These are phyloP conservation scores for Atrichornis clamosus DNA, from an alignment of 2,113 vertebrate genomes.

Conservation along the genomic window DNA sequence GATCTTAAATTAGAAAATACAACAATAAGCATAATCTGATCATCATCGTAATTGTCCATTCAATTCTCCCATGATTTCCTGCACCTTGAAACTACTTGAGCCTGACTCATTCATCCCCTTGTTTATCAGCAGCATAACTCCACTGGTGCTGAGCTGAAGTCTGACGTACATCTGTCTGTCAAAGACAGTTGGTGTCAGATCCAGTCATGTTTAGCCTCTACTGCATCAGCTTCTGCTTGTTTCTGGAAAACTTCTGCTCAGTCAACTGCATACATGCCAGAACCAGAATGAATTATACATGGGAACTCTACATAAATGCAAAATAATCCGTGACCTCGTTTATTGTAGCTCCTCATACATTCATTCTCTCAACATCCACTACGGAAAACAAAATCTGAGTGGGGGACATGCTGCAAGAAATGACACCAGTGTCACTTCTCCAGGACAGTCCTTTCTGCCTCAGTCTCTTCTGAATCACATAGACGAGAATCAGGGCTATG, in stretches of 20 bases:
- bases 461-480: background rate
- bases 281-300: background rate
- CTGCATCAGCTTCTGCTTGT: background rate
- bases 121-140: background rate
- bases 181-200: background rate
- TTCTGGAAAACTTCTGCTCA: background rate
- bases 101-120: background rate
- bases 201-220: background rate
- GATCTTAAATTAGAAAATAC: background rate
- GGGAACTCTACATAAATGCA: background rate
- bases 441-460: background rate
- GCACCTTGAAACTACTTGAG: background rate
- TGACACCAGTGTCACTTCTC: background rate
- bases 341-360: background rate
- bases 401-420: background rate
- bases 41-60: background rate
- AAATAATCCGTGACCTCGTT: background rate
- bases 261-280: background rate
- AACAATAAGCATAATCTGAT: background rate
- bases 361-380: background rate
- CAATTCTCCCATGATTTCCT: background rate
- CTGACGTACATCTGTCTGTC: background rate
- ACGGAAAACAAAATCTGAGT: background rate
- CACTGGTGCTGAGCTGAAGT: background rate
- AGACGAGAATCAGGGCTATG: background rate